Evolutionary conservation across 2,888 invertebrate genomes (phyloP), one percentile per base, ranked within the genome.

Genomic region (Habrosyne pyritoides): DNA sequence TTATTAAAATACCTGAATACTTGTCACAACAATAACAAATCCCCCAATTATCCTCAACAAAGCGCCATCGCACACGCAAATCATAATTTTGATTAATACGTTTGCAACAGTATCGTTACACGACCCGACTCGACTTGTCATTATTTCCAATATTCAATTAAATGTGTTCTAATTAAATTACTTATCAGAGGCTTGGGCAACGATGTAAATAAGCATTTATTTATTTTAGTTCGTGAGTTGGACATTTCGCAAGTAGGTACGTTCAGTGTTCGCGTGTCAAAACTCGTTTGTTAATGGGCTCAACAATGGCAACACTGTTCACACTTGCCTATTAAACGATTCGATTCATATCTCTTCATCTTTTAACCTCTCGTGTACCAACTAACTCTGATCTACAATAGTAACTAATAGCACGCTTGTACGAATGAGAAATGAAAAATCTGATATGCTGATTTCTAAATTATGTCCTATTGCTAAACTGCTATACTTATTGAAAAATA

Each of bases 261-360:
- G 14, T 14, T 36, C 78, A 67, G 73, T 74, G 74, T 79, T 86
- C 84, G 88, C 89, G 86, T 89, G 89, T 86, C 87, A 84, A 85
- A 86, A 89, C 90, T 79, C 79, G 87, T 89, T 89, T 86, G 85
- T 85, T 87, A 86, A 83, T 84, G 81, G 83, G 73, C 71, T 69
- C 75, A 79, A 89, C 86, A 88, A 87, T 87, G 73, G 84, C 78
- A 75, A 75, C 75, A 73, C 72, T 81, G 84, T 87, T 89, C 87
- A 89, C 90, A 89, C 89, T 87, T 83, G 81, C 79, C 86, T 85
- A 86, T 88, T 88, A 82, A 88, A 86, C 85, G 84, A 83, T 86
- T 79, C 79, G 84, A 83, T 86, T 79, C 79, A 77, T 89, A 89
- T 89, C 87, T 83, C 79, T 82, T 75, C 83, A 86, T 87, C 86